Base-by-base conservation (phyloP, 2,888 invertebrate species). In the Pogonocherus hispidulus region DNA sequence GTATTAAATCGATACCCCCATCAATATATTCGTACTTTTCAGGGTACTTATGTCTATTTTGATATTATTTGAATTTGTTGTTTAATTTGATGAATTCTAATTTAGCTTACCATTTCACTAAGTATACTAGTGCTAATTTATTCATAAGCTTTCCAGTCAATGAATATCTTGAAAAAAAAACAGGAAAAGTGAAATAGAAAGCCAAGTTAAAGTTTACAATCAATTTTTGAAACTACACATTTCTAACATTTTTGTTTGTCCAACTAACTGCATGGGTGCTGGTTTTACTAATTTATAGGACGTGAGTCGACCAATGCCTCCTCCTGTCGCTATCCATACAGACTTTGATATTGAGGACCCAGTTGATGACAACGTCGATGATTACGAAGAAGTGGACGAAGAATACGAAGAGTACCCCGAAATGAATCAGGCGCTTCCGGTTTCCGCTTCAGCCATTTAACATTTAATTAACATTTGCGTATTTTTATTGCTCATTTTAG, bases 331-430 rank as follows among this genome's bases (percentile, higher is more conserved):
- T 27, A 57, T 69, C 6, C 63, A 69, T 35, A 52, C 70, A 6
- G 88, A 90, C 72, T 87, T 89, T 72, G 90, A 89, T 66, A 88
- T 71, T 9, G 84, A 84, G 60, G 83, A 90, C 83, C 81, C 88
- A 82, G 75, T 72, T 1, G 89, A 89, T 73, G 89, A 89, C 63
- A 86, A 85, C 65, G 85, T 87, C 54, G 87, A 86, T 60, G 88
- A 88, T 37, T 89, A 90, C 77, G 89, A 90, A 70, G 89, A 89
- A 66, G 82, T 79, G 27, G 87, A 88, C 76, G 90, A 90, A 68
- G 90, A 91, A 78, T 89, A 90, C 77, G 90, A 90, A 56, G 87
- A 88, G 66, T 88, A 91, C 86, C 86, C 90, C 51, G 89, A 89
- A 54, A 80, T 82, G 64, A 86, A 86, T 71, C 81, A 83, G 57